phyloP scores from a whole-genome alignment of 2,113 vertebrate species.

The Cebidichthys violaceus region DNA sequence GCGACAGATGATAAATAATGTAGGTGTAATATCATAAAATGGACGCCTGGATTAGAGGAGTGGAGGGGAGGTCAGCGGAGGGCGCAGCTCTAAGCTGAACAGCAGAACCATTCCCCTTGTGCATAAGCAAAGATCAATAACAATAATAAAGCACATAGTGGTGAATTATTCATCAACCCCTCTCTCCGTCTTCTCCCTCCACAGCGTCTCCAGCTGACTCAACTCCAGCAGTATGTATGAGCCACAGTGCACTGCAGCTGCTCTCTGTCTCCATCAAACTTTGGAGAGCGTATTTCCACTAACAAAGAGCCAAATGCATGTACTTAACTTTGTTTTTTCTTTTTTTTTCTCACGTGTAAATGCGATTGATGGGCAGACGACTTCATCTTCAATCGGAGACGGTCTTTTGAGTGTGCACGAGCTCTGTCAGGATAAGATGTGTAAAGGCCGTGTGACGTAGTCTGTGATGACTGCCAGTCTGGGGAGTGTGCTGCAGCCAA shows the following conservation, averaged over 20 bases:
- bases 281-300: slow-evolving; percentile 13
- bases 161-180: slow-evolving; percentile 81
- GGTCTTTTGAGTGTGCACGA: slow-evolving; percentile 24
- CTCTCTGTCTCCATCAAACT: slow-evolving; percentile 8
- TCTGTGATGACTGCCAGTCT: neutral
- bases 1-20: slow-evolving; percentile 85
- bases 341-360: slow-evolving; percentile 8
- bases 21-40: slow-evolving; percentile 83
- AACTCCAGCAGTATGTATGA: neutral
- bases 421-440: slow-evolving; percentile 37
- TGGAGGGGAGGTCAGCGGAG: slow-evolving; percentile 73
- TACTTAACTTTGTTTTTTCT: slow-evolving; percentile 8
- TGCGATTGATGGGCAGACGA: slow-evolving; percentile 9
- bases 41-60: slow-evolving; percentile 61
- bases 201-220: slow-evolving; percentile 46
- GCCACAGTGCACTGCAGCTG: neutral
- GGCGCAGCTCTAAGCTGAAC: slow-evolving; percentile 78
- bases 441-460: slow-evolving; percentile 21
- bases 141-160: slow-evolving; percentile 78
- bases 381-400: neutral
- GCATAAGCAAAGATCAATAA: slow-evolving; percentile 69
- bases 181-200: slow-evolving; percentile 62
- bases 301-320: slow-evolving; percentile 31
- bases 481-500: neutral
- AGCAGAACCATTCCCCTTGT: slow-evolving; percentile 79